A percentile compares a stretch with the other conserved stretches of the same genome.
Conservation (phyloP, 2,888 invertebrate species). For the Xiphydria camelus region DNA sequence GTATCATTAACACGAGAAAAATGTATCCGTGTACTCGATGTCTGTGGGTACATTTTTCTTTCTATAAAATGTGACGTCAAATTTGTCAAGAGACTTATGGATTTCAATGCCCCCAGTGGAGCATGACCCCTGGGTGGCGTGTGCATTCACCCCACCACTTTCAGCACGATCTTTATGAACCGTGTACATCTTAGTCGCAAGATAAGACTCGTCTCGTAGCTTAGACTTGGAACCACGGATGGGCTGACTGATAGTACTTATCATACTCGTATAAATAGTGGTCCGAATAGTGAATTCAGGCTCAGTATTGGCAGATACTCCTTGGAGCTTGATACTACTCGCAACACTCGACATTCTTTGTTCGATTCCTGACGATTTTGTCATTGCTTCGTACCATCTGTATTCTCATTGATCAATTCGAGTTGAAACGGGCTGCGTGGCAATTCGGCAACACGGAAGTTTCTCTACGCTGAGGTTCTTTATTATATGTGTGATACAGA, state of each 20-base stretch:
- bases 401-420: too few species aligned
- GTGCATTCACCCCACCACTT: constrained; percentile 30
- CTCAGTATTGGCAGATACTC: constrained; percentile 41
- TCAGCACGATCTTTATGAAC: constrained; percentile 37
- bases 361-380: too few species aligned
- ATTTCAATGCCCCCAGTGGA: constrained; percentile 31
- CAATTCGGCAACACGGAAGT: constrained; percentile 14
- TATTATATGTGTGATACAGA: constrained; percentile 50
- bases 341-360: too few species aligned
- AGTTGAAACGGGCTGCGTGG: background rate
- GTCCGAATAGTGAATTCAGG: constrained; percentile 41
- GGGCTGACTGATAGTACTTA: constrained; percentile 50
- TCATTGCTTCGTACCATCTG: too few species aligned
- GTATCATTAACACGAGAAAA: too few species aligned
- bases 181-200: constrained; percentile 41
- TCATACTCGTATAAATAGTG: constrained; percentile 51
- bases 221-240: constrained; percentile 40
- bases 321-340: constrained; percentile 9
- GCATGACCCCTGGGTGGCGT: constrained; percentile 32
- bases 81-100: too few species aligned
- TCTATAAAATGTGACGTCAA: too few species aligned
- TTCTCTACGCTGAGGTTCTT: constrained; percentile 21
- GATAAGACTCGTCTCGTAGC: constrained; percentile 40
- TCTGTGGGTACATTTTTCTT: too few species aligned
- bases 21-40: too few species aligned